A percentile compares a stretch with the other conserved stretches of the same genome.
Evolutionary conservation across 2,888 invertebrate species (phyloP).

Genomic region (Sthenelais limicola): DNA sequence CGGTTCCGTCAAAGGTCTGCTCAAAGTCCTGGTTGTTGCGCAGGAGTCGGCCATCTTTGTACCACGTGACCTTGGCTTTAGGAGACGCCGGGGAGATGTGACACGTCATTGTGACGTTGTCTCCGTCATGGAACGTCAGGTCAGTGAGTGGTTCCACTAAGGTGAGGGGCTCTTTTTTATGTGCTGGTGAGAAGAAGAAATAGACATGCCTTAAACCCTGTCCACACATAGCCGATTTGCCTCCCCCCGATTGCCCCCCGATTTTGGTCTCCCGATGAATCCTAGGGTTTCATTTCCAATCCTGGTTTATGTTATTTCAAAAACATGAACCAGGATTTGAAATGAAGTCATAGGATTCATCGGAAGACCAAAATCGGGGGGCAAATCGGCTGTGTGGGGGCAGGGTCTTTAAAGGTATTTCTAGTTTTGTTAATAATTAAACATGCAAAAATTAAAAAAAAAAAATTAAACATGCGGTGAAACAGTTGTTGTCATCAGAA

Average conservation of each 20-base stretch:
- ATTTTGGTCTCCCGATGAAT: too few relatives aligned
- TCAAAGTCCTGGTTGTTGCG: conserved; percentile 44
- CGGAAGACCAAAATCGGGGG: too few relatives aligned
- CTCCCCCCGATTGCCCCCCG: too few relatives aligned
- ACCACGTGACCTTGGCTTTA: conserved; percentile 58
- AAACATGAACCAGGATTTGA: too few relatives aligned
- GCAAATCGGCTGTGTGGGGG: too few relatives aligned
- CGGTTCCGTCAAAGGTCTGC: conserved; percentile 51
- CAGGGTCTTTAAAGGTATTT: neutral
- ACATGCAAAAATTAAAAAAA: neutral
- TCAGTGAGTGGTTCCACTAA: conserved; percentile 55
- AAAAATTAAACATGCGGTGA: neutral
- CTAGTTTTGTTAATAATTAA: neutral
- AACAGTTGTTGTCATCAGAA: neutral
- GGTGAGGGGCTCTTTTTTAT: too few relatives aligned
- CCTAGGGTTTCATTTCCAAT: too few relatives aligned
- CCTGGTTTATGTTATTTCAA: too few relatives aligned
- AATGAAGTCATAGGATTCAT: too few relatives aligned
- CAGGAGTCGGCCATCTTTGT: conserved; percentile 53
- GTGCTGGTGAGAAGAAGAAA: too few relatives aligned
- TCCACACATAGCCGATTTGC: too few relatives aligned
- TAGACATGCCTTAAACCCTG: too few relatives aligned
- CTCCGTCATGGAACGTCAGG: conserved; percentile 56
- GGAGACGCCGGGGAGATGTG: conserved; percentile 53
- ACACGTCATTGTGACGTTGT: conserved; percentile 57